phyloP scores from a whole-genome alignment of 2,888 invertebrate species.

The Eretmocerus hayati region DNA sequence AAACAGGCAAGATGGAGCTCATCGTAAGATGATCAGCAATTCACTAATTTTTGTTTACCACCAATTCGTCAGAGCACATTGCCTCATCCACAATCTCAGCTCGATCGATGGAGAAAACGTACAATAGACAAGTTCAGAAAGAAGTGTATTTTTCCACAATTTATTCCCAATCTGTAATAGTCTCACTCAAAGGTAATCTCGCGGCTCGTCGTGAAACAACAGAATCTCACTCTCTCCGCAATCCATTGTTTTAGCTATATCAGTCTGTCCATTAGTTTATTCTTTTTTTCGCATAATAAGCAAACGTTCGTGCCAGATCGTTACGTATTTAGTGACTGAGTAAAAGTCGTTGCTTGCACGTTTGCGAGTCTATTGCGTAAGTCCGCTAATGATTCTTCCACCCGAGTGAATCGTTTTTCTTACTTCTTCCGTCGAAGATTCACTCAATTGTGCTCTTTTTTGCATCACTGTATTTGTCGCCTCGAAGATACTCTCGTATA shows the following conservation, averaged over 20 bases:
- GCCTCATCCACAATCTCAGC: too few species aligned
- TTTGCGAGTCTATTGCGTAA: conserved; percentile 35
- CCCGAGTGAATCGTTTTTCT: conserved; percentile 18
- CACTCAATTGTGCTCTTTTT: too few species aligned
- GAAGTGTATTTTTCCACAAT: too few species aligned
- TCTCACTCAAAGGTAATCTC: too few species aligned
- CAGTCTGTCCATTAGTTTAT: conserved; percentile 2
- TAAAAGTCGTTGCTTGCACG: conserved; percentile 15
- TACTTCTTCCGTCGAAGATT: background rate
- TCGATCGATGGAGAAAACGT: too few species aligned
- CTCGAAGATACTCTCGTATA: background rate
- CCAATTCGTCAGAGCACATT: too few species aligned
- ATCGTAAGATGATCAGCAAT: too few species aligned
- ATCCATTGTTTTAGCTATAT: background rate
- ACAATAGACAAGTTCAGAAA: too few species aligned
- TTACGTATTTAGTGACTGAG: conserved; percentile 27
- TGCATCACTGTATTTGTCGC: background rate
- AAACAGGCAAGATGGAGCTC: too few species aligned
- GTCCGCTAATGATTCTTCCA: conserved; percentile 18
- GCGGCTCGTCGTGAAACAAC: background rate
- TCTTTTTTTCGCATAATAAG: too few species aligned
- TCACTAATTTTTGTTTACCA: too few species aligned
- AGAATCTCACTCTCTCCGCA: background rate
- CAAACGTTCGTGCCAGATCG: conserved; percentile 19
- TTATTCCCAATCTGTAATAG: too few species aligned